Percentiles rank a stretch among this genome's conserved stretches.
These are phyloP conservation scores for Myotis lucifugus DNA, from an alignment of 2,113 vertebrate genomes.

Conservation along the genomic window DNA sequence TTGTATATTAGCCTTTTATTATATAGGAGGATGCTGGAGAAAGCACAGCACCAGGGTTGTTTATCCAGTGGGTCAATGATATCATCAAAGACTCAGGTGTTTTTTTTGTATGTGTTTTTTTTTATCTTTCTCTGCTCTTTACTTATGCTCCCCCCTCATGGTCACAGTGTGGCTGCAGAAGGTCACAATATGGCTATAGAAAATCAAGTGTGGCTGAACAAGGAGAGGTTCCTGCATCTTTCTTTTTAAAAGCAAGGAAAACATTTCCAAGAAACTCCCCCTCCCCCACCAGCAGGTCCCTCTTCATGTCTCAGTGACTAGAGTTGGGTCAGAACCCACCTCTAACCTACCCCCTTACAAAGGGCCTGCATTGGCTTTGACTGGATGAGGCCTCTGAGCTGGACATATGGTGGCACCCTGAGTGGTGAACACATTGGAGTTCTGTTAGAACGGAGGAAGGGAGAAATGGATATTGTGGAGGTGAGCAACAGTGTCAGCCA, in stretches of 20 bases:
- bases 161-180: neutral
- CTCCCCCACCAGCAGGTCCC: neutral
- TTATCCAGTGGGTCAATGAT: neutral
- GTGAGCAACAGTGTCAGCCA: neutral
- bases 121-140: neutral
- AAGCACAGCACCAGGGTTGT: neutral
- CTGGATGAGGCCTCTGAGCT: neutral
- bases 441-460: neutral
- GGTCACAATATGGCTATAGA: too few relatives aligned
- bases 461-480: neutral
- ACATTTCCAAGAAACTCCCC: neutral
- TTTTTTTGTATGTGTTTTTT: neutral
- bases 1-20: too few relatives aligned
- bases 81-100: neutral
- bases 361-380: neutral
- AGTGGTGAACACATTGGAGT: neutral
- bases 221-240: neutral
- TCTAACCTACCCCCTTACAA: neutral
- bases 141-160: neutral
- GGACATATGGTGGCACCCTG: rapidly evolving
- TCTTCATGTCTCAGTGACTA: neutral
- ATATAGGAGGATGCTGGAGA: neutral
- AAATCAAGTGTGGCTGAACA: neutral
- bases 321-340: neutral
- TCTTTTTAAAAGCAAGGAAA: neutral